These are phyloP conservation scores for Enteromius trimaculatus DNA, from an alignment of 2,797 vertebrate genomes.

Conservation along the genomic window DNA sequence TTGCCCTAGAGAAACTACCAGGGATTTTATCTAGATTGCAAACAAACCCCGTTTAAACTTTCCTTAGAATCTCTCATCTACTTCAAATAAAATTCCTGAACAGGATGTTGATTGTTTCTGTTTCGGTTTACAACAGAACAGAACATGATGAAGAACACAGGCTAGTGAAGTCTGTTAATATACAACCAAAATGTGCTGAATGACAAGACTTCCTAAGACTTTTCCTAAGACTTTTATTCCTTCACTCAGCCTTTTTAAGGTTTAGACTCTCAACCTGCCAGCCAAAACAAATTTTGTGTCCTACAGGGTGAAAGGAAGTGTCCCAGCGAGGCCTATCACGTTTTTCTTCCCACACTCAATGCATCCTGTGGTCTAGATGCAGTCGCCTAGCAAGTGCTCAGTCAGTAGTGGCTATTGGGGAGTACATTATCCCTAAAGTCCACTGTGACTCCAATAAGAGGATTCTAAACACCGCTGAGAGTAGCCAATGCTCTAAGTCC, in stretches of 20 bases:
- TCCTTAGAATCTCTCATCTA: slow-evolving; percentile 40
- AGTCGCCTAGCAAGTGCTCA: slow-evolving; percentile 56
- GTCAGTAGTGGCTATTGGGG: slow-evolving; percentile 52
- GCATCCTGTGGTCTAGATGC: slow-evolving; percentile 36
- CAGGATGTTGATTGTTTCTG: slow-evolving; percentile 38
- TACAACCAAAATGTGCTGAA: background rate
- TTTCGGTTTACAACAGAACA: slow-evolving; percentile 55
- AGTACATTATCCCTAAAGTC: slow-evolving; percentile 61
- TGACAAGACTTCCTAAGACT: too few species aligned
- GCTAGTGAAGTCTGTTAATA: slow-evolving; percentile 36
- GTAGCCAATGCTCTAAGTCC: slow-evolving; percentile 53
- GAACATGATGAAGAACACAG: slow-evolving; percentile 32
- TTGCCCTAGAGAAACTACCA: slow-evolving; percentile 32
- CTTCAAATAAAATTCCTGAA: slow-evolving; percentile 39
- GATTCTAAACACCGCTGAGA: slow-evolving; percentile 56
- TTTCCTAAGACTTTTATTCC: background rate
- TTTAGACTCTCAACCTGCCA: slow-evolving; percentile 13
- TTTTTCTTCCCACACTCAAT: slow-evolving; percentile 50
- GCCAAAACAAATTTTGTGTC: slow-evolving; percentile 19
- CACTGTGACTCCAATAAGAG: slow-evolving; percentile 58
- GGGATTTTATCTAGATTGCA: slow-evolving; percentile 49
- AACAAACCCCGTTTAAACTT: slow-evolving; percentile 47
- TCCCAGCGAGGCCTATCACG: slow-evolving; percentile 48
- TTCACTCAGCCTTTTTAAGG: background rate
- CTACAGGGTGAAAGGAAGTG: slow-evolving; percentile 53